Evolutionary conservation across 2,888 invertebrate species (phyloP).

Genomic region (Stomorhina lunata): DNA sequence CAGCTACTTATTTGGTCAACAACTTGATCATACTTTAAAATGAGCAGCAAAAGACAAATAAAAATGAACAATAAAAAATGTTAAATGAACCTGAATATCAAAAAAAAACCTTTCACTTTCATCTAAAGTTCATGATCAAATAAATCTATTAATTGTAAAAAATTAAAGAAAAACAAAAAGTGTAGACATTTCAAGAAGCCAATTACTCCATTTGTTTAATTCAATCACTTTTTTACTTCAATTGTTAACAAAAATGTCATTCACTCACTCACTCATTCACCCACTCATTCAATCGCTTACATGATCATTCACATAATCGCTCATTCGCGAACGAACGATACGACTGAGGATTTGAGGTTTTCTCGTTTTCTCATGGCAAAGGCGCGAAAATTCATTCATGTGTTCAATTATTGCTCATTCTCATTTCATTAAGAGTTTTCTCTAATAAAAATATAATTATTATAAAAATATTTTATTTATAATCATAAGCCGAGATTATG

Average conservation of each 20-base stretch:
- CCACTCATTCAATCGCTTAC: no score
- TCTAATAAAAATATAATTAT: no score
- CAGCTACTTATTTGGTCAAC: slow-evolving; percentile 59
- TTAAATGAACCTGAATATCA: neutral
- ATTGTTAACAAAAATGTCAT: neutral
- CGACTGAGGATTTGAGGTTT: no score
- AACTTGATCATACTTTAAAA: slow-evolving; percentile 18
- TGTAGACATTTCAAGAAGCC: slow-evolving; percentile 6
- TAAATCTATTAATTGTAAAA: slow-evolving; percentile 55
- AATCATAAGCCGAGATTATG: no score
- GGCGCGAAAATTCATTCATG: no score
- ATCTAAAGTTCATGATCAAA: slow-evolving; percentile 65
- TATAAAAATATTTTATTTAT: no score
- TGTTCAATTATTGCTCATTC: no score
- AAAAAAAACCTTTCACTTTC: slow-evolving; percentile 63
- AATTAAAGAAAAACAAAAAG: slow-evolving; percentile 28
- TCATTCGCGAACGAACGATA: no score
- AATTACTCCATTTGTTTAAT: neutral
- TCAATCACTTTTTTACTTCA: neutral
- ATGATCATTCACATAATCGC: no score
- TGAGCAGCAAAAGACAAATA: neutral
- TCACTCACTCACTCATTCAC: no score
- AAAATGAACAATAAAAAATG: neutral
- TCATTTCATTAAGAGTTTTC: no score
- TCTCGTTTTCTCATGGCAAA: no score